Base-by-base conservation (phyloP, 53 echinoderm and acorn worm genomes). In the Paracentrotus lividus region DNA sequence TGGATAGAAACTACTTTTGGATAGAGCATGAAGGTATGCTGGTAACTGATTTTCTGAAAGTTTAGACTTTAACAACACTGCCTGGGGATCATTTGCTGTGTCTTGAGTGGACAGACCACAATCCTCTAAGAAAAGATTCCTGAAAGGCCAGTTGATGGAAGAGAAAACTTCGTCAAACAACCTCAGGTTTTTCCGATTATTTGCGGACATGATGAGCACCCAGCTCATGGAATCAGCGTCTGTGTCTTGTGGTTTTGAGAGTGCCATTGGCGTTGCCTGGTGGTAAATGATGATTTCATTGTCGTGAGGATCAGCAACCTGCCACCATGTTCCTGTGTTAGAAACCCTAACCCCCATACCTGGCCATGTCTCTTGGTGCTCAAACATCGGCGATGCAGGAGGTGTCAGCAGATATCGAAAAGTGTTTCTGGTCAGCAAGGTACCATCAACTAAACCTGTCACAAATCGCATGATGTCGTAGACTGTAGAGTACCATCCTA, bases 401-500 rank as follows among this genome's bases (percentile, higher is more conserved):
- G 93, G 96, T 43, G 86, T 89, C 40, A 93, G 75, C 67, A 99
- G 67, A 14, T 89, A 49, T 9, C 58, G 68, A 32, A 95, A 54
- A 5, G 95, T 93, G 23, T 85, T 49, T 4, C 88, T 49, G 12
- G 90, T 86, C 21, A 99, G 68, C 18, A 97, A 20, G 42, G 69
- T 84, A 5, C 94, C 94, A 29, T 86, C 91, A 2, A 93, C 86
- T 26, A 99, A 76, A 45, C 97, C 97, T 16, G 96, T 94, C 24
- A 92, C 94, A 65, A 99, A 96, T 84, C 99, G 88, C 90, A 97
- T 95, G 88, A 99, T 88, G 90, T 99, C 99, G 56, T 96, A 95
- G 23, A 96, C 94, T 42, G 96, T 99, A 20, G 99, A 96, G 67
- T 93, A 96, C 99, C 99, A 99, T 8, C 99, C 99, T 26, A 99